These are phyloP conservation scores for Drosophila bifasciata DNA, from an alignment of 1,140 invertebrate species.

Conservation along the genomic window DNA sequence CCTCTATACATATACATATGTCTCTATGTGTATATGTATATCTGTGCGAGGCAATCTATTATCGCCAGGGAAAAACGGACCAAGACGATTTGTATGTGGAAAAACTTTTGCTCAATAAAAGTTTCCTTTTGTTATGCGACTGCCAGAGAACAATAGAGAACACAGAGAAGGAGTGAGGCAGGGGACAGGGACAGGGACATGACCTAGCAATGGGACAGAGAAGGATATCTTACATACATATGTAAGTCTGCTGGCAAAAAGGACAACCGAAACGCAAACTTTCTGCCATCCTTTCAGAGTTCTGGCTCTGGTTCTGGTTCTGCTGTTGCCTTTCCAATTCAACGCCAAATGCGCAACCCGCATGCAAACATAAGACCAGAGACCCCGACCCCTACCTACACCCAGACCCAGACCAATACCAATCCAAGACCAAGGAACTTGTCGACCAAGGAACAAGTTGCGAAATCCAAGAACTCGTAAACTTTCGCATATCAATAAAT, in stretches of 20 bases:
- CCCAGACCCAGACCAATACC: conserved; percentile 12
- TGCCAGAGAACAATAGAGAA: conserved; percentile 67
- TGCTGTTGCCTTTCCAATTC: conserved; percentile 44
- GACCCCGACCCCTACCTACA: not conserved
- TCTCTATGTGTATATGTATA: conserved; percentile 23
- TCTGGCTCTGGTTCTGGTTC: conserved; percentile 17
- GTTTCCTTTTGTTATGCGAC: conserved; percentile 72
- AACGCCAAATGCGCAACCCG: conserved; percentile 46
- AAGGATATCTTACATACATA: conserved; percentile 40
- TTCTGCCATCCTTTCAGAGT: conserved; percentile 34
- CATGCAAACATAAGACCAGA: conserved; percentile 30
- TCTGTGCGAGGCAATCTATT: conserved; percentile 69
- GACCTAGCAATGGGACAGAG: not conserved
- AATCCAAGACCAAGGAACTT: conserved; percentile 29
- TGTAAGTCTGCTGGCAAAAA: conserved; percentile 30
- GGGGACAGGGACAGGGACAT: conserved; percentile 15
- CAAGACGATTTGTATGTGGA: conserved; percentile 79
- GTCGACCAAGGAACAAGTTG: conserved; percentile 25
- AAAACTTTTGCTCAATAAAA: conserved; percentile 80
- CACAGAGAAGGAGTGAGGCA: conserved; percentile 18
- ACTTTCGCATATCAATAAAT: conserved; percentile 82
- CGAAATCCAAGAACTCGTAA: conserved; percentile 66
- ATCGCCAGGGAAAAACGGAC: conserved; percentile 59
- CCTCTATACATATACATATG: conserved; percentile 3
- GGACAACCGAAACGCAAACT: conserved; percentile 58